Percentiles rank a stretch among this genome's conserved stretches.
These are phyloP conservation scores for Microtus oregoni DNA, from an alignment of 2,113 vertebrate genomes.

Conservation along the genomic window DNA sequence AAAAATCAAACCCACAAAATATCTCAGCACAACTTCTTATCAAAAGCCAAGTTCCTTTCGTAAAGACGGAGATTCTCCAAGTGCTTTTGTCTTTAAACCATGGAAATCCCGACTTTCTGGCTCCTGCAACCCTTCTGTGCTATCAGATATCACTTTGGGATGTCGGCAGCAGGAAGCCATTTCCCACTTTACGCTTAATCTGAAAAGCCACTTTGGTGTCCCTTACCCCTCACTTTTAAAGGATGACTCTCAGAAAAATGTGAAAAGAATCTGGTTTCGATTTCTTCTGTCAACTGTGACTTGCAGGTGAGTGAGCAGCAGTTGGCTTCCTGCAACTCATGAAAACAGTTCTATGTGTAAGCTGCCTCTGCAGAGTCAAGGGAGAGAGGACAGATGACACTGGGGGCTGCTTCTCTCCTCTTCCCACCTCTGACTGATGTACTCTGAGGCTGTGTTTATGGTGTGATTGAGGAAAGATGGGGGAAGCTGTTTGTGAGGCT, in stretches of 20 bases:
- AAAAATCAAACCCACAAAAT: not conserved
- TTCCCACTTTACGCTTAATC: not conserved
- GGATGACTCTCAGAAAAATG: constrained; percentile 2
- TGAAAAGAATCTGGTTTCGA: not conserved
- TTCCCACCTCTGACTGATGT: not conserved
- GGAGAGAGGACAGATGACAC: fast-evolving
- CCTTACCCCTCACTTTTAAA: not conserved
- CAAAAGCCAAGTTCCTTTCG: not conserved
- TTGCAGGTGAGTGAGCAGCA: not conserved
- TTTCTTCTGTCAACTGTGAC: not conserved
- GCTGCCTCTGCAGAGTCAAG: not conserved
- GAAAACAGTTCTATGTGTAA: not conserved
- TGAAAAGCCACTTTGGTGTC: not conserved
- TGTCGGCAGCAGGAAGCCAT: not conserved
- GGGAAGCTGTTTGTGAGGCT: not conserved
- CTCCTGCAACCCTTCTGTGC: too few species aligned
- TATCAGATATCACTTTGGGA: not conserved
- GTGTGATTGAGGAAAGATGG: too few species aligned
- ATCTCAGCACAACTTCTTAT: not conserved
- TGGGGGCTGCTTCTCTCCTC: fast-evolving
- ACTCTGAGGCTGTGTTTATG: not conserved
- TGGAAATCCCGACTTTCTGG: not conserved
- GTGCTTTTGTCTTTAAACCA: not conserved
- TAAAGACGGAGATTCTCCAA: not conserved
- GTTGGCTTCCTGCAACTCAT: not conserved